phyloP scores from a whole-genome alignment of 2,888 invertebrate genomes.

The Ceratothoa steindachneri region DNA sequence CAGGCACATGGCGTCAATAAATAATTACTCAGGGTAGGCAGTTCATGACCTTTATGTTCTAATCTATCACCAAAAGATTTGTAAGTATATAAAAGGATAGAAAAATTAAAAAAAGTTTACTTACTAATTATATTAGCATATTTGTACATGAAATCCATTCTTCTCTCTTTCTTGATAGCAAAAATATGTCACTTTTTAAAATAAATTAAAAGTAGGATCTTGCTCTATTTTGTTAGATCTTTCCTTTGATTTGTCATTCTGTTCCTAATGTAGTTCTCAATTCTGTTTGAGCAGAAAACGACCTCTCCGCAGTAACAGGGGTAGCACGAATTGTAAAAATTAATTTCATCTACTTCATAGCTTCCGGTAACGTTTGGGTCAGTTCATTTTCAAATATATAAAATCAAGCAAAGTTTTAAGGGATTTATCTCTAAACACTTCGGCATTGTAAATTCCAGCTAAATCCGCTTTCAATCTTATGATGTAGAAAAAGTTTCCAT shows the following conservation, averaged over 20 bases:
- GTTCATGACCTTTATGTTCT: not conserved
- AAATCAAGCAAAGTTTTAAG: too few relatives aligned
- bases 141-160: too few relatives aligned
- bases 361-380: not conserved
- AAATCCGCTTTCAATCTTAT: slow-evolving; percentile 10
- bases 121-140: too few relatives aligned
- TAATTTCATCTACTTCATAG: not conserved
- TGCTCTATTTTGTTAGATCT: not conserved
- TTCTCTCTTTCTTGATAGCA: too few relatives aligned
- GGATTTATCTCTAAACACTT: too few relatives aligned
- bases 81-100: too few relatives aligned
- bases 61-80: not conserved
- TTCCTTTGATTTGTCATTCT: not conserved
- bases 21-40: not conserved
- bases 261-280: too few relatives aligned
- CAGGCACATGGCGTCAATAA: not conserved
- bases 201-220: too few relatives aligned
- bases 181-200: too few relatives aligned
- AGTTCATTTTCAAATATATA: too few relatives aligned
- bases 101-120: too few relatives aligned
- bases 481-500: too few relatives aligned
- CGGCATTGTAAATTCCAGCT: slow-evolving; percentile 4
- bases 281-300: not conserved
- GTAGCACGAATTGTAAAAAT: not conserved
- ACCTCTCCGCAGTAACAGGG: not conserved